These are phyloP conservation scores for Pempheris klunzingeri DNA, from an alignment of 2,797 vertebrate genomes.

Conservation along the genomic window DNA sequence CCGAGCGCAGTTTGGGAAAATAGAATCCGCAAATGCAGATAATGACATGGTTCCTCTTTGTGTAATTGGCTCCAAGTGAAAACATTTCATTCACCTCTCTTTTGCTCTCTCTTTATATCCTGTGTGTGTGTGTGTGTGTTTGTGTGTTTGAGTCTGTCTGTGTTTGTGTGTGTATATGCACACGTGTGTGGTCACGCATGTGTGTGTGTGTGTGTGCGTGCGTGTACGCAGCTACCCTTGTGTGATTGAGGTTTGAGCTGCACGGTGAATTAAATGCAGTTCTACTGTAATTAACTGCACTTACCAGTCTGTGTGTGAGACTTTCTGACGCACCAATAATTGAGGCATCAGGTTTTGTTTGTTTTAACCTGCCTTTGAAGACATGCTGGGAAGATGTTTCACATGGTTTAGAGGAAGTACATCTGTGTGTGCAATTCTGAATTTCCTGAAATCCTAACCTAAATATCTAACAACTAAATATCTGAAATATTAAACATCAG, in stretches of 20 bases:
- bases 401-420: constrained; percentile 65
- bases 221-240: constrained; percentile 42
- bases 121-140: constrained; percentile 56
- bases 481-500: constrained; percentile 38
- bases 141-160: constrained; percentile 15
- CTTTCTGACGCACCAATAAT: constrained; percentile 84
- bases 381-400: constrained; percentile 74
- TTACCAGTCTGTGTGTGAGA: constrained; percentile 83
- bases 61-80: constrained; percentile 82
- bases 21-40: constrained; percentile 80
- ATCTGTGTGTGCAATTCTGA: constrained; percentile 67
- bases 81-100: constrained; percentile 80
- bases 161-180: constrained; percentile 1
- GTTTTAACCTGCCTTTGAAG: constrained; percentile 85
- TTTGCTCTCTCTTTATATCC: constrained; percentile 63
- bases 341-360: constrained; percentile 85
- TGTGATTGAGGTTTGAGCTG: constrained; percentile 79
- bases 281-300: constrained; percentile 85
- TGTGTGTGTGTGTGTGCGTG: constrained; percentile 10
- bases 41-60: constrained; percentile 84
- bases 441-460: constrained; percentile 58
- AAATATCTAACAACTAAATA: constrained; percentile 37
- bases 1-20: constrained; percentile 78
- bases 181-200: constrained; percentile 6
- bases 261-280: constrained; percentile 83